A percentile compares a stretch with the other conserved stretches of the same genome.
phyloP scores from a whole-genome alignment of 1,140 invertebrate species.

The Caligus rogercresseyi region DNA sequence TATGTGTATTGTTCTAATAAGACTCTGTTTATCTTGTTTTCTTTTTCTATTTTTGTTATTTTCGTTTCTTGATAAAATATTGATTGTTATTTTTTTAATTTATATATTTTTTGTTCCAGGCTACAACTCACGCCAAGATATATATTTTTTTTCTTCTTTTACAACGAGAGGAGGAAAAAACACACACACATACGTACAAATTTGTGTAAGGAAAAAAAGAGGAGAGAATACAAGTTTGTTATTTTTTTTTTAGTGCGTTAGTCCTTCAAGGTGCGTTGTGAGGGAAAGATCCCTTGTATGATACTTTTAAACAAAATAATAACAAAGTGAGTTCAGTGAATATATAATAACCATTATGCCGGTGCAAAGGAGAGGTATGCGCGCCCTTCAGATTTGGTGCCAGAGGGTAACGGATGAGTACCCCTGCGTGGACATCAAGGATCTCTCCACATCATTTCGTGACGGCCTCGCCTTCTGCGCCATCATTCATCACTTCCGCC shows the following conservation, averaged over 20 bases:
- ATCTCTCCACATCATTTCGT: constrained; percentile 82
- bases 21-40: neutral
- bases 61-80: neutral
- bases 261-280: too few species aligned
- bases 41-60: too few species aligned
- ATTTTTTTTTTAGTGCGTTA: neutral
- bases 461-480: constrained; percentile 85
- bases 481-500: constrained; percentile 83
- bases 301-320: too few species aligned
- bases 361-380: constrained; percentile 42
- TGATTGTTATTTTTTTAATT: neutral
- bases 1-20: constrained; percentile 1
- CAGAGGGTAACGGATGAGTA: constrained; percentile 68
- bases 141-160: neutral
- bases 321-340: neutral
- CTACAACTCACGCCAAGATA: neutral
- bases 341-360: constrained; percentile 4
- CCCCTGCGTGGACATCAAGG: constrained; percentile 61
- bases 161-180: too few species aligned
- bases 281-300: too few species aligned
- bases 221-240: neutral
- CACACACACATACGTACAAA: neutral
- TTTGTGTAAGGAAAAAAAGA: neutral
- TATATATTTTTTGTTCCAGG: neutral
- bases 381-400: constrained; percentile 73